A percentile compares a stretch with the other conserved stretches of the same genome.
phyloP scores from a whole-genome alignment of 2,113 vertebrate species.

The Rhizomys pruinosus region DNA sequence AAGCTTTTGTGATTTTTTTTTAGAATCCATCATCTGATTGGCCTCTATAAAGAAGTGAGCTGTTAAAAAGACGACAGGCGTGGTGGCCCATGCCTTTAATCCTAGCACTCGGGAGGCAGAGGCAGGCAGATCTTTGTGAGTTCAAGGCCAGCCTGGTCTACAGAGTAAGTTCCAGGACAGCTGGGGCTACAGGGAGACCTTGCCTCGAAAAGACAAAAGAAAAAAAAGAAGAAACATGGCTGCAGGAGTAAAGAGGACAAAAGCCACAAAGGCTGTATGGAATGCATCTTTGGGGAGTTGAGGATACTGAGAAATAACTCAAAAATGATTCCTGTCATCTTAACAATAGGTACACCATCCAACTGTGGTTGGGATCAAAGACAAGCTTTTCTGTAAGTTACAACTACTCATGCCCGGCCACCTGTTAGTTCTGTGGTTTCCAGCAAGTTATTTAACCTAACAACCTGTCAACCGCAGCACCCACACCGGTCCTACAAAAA shows the following conservation, averaged over 20 bases:
- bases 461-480: not conserved
- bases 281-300: conserved; percentile 11
- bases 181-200: too few relatives aligned
- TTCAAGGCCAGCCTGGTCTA: too few relatives aligned
- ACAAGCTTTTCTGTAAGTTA: not conserved
- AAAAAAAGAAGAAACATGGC: not conserved
- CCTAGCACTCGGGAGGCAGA: too few relatives aligned
- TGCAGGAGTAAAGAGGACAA: not conserved
- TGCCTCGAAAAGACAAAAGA: too few relatives aligned
- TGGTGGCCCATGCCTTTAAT: too few relatives aligned
- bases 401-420: not conserved
- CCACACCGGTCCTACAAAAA: not conserved
- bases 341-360: not conserved
- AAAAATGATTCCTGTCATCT: conserved; percentile 28
- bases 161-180: too few relatives aligned
- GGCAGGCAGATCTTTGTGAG: too few relatives aligned
- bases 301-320: conserved; percentile 16
- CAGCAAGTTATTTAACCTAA: not conserved
- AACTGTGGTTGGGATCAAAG: not conserved
- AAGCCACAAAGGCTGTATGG: not conserved
- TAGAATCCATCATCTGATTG: conserved; percentile 38
- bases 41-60: conserved; percentile 46
- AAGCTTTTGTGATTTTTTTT: conserved; percentile 39
- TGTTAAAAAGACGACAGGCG: too few relatives aligned
- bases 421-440: not conserved